phyloP scores from a whole-genome alignment of 2,888 invertebrate species.

The Drosophila infuscata region DNA sequence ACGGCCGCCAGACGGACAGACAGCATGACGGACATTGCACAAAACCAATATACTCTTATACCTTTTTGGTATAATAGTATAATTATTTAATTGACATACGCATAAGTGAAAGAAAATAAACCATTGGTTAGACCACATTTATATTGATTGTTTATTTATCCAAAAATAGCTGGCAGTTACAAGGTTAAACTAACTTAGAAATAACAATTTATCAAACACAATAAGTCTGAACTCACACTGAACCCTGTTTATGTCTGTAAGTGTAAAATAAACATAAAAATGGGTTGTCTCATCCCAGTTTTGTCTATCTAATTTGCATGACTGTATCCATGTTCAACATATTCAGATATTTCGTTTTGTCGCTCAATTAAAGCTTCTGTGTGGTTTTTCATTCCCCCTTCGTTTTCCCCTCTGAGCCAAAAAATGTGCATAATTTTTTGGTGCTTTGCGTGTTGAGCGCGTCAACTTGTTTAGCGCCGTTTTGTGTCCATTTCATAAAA shows the following conservation, averaged over 20 bases:
- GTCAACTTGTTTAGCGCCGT: constrained; percentile 75
- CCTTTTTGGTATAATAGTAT: too few relatives aligned
- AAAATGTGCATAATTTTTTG: constrained; percentile 47
- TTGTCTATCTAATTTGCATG: constrained; percentile 9
- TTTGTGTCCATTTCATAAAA: constrained; percentile 48
- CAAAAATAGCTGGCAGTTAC: background rate
- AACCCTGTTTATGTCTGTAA: background rate
- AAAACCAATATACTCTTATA: too few relatives aligned
- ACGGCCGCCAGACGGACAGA: too few relatives aligned
- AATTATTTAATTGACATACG: background rate
- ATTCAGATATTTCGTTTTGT: constrained; percentile 53
- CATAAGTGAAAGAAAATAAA: background rate
- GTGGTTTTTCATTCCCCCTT: constrained; percentile 3
- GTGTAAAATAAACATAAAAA: background rate
- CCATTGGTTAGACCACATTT: background rate
- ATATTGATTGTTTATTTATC: background rate
- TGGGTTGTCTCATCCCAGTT: background rate
- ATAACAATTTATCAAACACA: background rate
- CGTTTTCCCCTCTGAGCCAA: background rate
- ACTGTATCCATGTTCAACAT: constrained; percentile 37
- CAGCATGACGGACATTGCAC: too few relatives aligned
- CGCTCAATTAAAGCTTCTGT: constrained; percentile 50
- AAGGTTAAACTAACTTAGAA: background rate
- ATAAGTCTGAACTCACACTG: background rate
- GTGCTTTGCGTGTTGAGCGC: constrained; percentile 71